Evolutionary conservation across 35 echinoderm and acorn worm genomes (phyloP), one percentile per base, ranked within the genome.

Genomic region (Ophiothrix spiculata): DNA sequence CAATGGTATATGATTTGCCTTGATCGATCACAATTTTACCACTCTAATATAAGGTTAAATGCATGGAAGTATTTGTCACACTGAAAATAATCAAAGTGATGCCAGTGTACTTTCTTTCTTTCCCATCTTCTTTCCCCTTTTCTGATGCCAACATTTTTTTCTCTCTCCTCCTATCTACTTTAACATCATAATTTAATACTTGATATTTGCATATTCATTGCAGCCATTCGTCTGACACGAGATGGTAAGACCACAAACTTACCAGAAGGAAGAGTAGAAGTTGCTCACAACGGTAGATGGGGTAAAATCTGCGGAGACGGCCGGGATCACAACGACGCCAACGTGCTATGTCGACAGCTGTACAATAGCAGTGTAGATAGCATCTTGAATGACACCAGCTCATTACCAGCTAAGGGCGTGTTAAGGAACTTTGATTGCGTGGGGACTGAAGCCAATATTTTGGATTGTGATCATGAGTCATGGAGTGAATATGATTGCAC

Each of bases 291-390:
- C 37, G 88, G 88, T 21, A 17, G 37, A 4, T 90, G 88, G 88
- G 88, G 88, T 16, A 83, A 80, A 54, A 90, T 90, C 23, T 90
- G 88, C 36, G 81, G 88, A 17, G 75, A 83, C 35, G 49, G 56
- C 74, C 84, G 88, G 88, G 88, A 81, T 37, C 31, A 73, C 16
- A 35, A 74, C 32, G 56, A 85, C 17, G 64, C 82, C 38, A 37
- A 74, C 35, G 56, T 75, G 0, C 69, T 81, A 37, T 77, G 56
- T 84, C 86, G 93, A 60, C 93, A 95, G 74, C 85, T 95, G n/a
- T 95, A 95, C 56, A 95, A 95, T 75, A 95, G 93, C 77, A 87
- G 88, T 11, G 90, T 88, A 29, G 93, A 95, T 8, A 60, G 41
- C 0, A 37, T 85, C 8, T 42, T 83, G 14, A n/a, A 36, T 10